Base-by-base conservation (phyloP, 2,797 vertebrate species). In the Poeciliopsis infans region DNA sequence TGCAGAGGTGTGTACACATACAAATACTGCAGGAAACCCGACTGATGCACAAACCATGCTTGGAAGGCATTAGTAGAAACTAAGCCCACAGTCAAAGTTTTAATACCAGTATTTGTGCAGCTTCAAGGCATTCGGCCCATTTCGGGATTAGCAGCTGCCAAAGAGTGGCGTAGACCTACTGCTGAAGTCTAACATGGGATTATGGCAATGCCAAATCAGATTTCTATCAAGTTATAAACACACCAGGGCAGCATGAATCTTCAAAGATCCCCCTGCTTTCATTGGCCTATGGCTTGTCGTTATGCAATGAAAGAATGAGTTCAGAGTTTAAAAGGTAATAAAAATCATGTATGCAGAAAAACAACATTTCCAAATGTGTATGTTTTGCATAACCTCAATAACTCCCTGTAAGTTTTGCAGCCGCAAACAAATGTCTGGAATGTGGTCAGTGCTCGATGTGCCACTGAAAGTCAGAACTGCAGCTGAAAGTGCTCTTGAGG, bases 111-210 rank as follows among this genome's bases (percentile, higher is more conserved):
- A 86, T 92, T 89, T 90, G 88, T 90, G 86, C 36, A 47, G 90
- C 88, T 86, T 80, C 77, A 82, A 81, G 88, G 89, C 85, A 91
- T 92, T 91, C 91, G 91, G 91, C 89, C 91, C 79, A 90, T 92
- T 94, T 91, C 80, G 87, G 92, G 92, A 93, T 94, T 94, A 94
- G 87, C 13, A 82, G 88, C 59, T 18, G 88, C 84, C 86, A 80
- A 86, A 76, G 88, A 4, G 13, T 66, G 59, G 83, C 76, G 81
- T 79, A 83, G 88, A 68, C 84, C 85, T 85, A 66, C 90, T 89
- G 88, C 85, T 87, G 83, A 90, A 87, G 88, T 87, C 78, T 86
- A 88, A 87, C 83, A 36, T 59, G 75, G 91, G 89, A 92, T 93
- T 91, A 94, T 82, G 83, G 86, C 83, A 84, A 76, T 85, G 84